These are phyloP conservation scores for Syncerus caffer DNA, from an alignment of 2,797 vertebrate species.

Conservation along the genomic window DNA sequence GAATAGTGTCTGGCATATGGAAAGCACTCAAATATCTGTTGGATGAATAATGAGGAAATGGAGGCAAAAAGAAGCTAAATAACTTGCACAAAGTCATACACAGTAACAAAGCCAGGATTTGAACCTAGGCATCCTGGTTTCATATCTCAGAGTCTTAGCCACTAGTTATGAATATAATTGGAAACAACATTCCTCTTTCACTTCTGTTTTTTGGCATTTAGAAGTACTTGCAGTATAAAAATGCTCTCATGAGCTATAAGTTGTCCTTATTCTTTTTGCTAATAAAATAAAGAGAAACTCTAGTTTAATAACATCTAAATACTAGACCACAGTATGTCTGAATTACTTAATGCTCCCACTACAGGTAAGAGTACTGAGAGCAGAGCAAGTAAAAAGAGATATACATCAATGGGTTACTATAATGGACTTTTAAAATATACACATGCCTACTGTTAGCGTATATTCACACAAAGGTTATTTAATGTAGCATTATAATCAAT, in stretches of 20 bases:
- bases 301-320: background rate
- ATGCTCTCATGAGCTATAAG: background rate
- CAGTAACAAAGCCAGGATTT: conserved; percentile 17
- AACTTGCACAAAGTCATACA: conserved; percentile 19
- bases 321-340: background rate
- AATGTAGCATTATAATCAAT: conserved; percentile 1
- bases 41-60: background rate
- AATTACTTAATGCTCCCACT: conserved; percentile 23
- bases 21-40: background rate
- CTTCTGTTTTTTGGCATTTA: background rate
- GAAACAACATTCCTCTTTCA: background rate
- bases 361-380: background rate
- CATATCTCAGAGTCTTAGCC: background rate
- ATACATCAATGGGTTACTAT: background rate
- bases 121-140: background rate
- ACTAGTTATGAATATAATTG: background rate
- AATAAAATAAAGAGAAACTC: background rate
- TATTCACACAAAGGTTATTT: background rate
- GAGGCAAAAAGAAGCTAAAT: background rate
- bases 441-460: background rate
- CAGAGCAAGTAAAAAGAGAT: background rate
- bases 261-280: background rate
- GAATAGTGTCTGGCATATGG: background rate
- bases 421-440: background rate
- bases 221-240: background rate